Evolutionary conservation across 2,797 vertebrate genomes (phyloP).

Genomic region (Oryzias sinensis): DNA sequence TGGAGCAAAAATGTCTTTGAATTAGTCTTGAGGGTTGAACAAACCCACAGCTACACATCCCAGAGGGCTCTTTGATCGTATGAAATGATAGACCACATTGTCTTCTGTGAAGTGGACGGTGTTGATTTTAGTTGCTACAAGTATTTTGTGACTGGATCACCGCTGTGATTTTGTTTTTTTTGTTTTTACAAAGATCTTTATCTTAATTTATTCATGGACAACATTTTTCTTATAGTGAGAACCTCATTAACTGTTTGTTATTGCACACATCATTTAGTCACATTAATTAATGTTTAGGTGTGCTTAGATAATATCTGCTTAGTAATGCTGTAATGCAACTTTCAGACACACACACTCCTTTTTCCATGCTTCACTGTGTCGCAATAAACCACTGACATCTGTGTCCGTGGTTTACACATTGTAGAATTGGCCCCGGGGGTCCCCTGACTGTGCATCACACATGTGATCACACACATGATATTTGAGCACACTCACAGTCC

Average conservation of each 20-base stretch:
- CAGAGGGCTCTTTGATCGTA: slow-evolving; percentile 22
- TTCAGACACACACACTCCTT: slow-evolving; percentile 11
- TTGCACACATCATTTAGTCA: no score
- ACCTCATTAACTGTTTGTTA: no score
- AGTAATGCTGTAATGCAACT: slow-evolving; percentile 50
- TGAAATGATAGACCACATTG: slow-evolving; percentile 6
- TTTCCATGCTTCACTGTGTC: slow-evolving; percentile 37
- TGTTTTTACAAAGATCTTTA: slow-evolving; percentile 17
- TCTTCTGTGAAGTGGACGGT: background rate
- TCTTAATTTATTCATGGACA: slow-evolving; percentile 6
- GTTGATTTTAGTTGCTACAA: slow-evolving; percentile 1
- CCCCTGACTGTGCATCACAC: slow-evolving; percentile 9
- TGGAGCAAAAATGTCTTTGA: slow-evolving; percentile 26
- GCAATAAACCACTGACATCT: slow-evolving; percentile 50
- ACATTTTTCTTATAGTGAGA: no score
- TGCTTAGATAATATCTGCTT: slow-evolving; percentile 41
- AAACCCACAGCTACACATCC: slow-evolving; percentile 5
- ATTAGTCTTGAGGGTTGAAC: slow-evolving; percentile 7
- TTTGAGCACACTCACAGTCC: background rate
- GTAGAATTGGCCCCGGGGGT: slow-evolving; percentile 22
- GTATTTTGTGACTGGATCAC: slow-evolving; percentile 21
- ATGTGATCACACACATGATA: background rate
- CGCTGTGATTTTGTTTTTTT: slow-evolving; percentile 7
- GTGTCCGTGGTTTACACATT: slow-evolving; percentile 38
- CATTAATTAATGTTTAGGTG: no score